Conservation (phyloP, 2,113 vertebrate species). For the Irena cyanogastra region DNA sequence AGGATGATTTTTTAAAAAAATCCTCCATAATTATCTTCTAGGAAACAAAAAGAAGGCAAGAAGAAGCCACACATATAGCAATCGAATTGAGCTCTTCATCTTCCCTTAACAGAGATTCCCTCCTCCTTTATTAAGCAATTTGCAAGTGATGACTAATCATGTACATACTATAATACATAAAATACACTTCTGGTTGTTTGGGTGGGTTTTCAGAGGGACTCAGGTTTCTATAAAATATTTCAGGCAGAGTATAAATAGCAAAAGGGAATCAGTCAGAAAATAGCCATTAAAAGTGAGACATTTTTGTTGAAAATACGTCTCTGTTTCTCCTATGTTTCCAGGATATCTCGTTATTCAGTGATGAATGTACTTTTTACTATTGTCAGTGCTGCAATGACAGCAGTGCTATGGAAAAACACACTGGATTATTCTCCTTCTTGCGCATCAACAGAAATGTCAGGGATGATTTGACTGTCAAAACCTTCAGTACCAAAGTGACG, state of each 20-base stretch:
- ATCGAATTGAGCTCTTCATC: neutral
- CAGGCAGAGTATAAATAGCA: neutral
- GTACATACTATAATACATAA: conserved; percentile 23
- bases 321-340: neutral
- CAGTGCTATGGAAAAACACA: neutral
- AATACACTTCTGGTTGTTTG: conserved; percentile 10
- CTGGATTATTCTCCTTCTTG: conserved; percentile 1
- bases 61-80: neutral
- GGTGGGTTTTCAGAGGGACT: neutral
- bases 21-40: conserved; percentile 49
- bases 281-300: neutral
- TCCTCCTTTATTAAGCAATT: neutral
- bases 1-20: neutral
- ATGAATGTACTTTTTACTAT: neutral
- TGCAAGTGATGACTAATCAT: conserved; percentile 14
- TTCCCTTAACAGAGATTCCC: neutral
- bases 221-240: neutral
- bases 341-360: neutral
- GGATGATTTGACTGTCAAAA: conserved; percentile 19
- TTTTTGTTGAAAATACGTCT: neutral
- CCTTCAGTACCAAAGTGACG: neutral
- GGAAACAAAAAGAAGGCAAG: neutral
- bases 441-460: conserved; percentile 27
- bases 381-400: neutral
- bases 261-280: neutral